Base-by-base conservation (phyloP, 2,113 vertebrate species). In the Otolemur garnettii region DNA sequence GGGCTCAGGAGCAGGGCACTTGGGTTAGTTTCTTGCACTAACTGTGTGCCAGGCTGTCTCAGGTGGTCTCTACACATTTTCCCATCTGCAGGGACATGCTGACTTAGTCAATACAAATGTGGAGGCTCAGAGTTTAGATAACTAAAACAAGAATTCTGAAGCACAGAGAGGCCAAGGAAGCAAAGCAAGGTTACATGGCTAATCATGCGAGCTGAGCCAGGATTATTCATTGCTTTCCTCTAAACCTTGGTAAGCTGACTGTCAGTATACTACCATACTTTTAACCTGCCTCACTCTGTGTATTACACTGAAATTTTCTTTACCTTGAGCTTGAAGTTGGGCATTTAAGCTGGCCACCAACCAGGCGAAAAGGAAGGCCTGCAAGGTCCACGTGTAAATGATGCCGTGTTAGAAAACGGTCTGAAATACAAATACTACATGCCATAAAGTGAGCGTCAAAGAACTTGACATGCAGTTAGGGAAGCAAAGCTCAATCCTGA, bases 331-430 rank as follows among this genome's bases (percentile, higher is more conserved):
- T 57, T 62, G 30, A 80, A 87, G 87, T 22, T 42, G 28, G 42
- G 45, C 5, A 14, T 57, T 18, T 55, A 59, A 81, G 64, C 19
- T 66, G 38, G 75, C 30, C 30, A 35, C 35, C n/a, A 21, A 26
- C 8, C 22, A n/a, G 30, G 30, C 38, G 33, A 33, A 50, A 60
- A 78, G 26, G 10, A 71, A 81, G 10, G 12, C 13, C 92, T 45
- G 28, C 30, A 5, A 6, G 11, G 14, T 0, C 5, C 28, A n/a
- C 2, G 6, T 18, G 0, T 12, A 3, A 38, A 1, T 59, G 50
- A 35, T 21, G 21, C 5, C 0, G 0, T 3, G 22, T 68, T 60
- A 75, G 24, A 66, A 62, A 71, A 59, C 0, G 6, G n/a, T n/a
- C 55, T 57, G 15, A 19, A 42, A 28, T 1, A 42, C 71, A 75